Evolutionary conservation across 1,140 invertebrate genomes (phyloP).

Genomic region (Zeugodacus cucurbitae): DNA sequence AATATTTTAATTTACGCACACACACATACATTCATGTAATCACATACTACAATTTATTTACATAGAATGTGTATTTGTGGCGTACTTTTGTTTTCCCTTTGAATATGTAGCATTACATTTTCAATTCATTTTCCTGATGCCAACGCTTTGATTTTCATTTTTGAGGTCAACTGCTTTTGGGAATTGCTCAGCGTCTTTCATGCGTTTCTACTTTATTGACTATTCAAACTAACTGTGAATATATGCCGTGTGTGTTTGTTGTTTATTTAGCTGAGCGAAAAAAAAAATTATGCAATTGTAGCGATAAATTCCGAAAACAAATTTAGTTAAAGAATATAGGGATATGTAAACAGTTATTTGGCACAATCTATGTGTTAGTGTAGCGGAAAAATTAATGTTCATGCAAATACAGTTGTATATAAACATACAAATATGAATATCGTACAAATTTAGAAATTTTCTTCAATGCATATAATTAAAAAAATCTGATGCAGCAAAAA

Average conservation of each 20-base stretch:
- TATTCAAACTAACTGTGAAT: neutral
- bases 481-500: neutral
- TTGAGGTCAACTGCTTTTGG: neutral
- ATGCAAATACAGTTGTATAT: neutral
- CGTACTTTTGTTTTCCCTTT: neutral
- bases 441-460: neutral
- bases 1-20: constrained; percentile 6
- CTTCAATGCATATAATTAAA: neutral
- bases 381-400: neutral
- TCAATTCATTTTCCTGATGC: neutral
- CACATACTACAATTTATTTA: neutral
- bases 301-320: neutral
- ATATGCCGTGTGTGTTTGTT: neutral
- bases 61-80: neutral
- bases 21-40: neutral
- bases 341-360: neutral
- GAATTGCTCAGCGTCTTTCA: neutral
- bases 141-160: neutral
- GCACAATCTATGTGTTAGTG: neutral
- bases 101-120: neutral
- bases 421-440: neutral
- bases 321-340: neutral
- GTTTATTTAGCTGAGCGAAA: neutral
- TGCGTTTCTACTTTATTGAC: neutral
- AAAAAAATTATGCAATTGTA: neutral